Percentiles rank a stretch among this genome's conserved stretches.
Evolutionary conservation across 1,140 invertebrate species (phyloP).

Genomic region (Contarinia nasturtii): DNA sequence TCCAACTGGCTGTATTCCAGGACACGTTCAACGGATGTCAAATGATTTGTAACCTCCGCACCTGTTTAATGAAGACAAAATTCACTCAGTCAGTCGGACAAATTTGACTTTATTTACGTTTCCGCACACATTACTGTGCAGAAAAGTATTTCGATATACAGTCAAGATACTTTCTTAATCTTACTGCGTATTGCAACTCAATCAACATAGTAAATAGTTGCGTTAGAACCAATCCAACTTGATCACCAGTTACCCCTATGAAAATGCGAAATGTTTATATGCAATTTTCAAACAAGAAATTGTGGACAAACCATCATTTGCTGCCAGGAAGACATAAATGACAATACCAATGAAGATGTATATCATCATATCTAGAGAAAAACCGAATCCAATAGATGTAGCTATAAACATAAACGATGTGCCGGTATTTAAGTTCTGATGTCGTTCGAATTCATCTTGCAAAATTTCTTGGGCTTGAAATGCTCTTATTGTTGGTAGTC

Average conservation of each 20-base stretch:
- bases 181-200: constrained; percentile 71
- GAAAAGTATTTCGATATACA: constrained; percentile 40
- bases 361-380: constrained; percentile 44
- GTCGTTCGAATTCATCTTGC: constrained; percentile 43
- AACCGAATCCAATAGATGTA: constrained; percentile 43
- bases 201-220: constrained; percentile 57
- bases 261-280: too few relatives aligned
- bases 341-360: constrained; percentile 30
- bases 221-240: constrained; percentile 61
- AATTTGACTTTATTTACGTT: too few relatives aligned
- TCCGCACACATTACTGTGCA: constrained; percentile 27
- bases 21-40: constrained; percentile 62
- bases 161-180: constrained; percentile 42
- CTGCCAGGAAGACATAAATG: constrained; percentile 8
- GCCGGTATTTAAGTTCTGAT: constrained; percentile 37
- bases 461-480: constrained; percentile 42
- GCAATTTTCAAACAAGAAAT: too few relatives aligned
- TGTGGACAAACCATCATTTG: not conserved
- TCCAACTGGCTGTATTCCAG: constrained; percentile 40
- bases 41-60: constrained; percentile 60
- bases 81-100: constrained; percentile 45
- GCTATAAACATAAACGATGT: constrained; percentile 29
- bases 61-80: constrained; percentile 9
- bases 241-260: constrained; percentile 21
- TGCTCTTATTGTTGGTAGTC: constrained; percentile 55